phyloP scores from a whole-genome alignment of 1,140 invertebrate genomes.

The Bombyx mandarina region DNA sequence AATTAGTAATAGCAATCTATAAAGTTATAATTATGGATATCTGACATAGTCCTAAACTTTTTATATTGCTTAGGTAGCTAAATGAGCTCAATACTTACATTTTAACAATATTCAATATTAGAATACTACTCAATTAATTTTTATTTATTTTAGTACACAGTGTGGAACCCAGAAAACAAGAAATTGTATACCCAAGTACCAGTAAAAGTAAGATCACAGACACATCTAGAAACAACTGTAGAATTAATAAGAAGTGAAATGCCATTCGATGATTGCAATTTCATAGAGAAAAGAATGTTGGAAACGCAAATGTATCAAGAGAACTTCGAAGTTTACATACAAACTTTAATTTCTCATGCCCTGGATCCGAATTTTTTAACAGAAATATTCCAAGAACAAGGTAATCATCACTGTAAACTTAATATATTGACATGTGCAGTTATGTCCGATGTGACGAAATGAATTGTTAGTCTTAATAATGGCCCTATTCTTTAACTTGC shows the following conservation, averaged over 20 bases:
- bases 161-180: conserved; percentile 85
- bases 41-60: too few relatives aligned
- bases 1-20: too few relatives aligned
- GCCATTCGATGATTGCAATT: conserved; percentile 79
- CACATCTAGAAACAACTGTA: conserved; percentile 83
- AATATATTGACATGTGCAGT: too few relatives aligned
- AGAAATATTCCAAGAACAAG: conserved; percentile 91
- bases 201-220: conserved; percentile 80
- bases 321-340: conserved; percentile 91
- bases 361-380: conserved; percentile 90
- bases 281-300: conserved; percentile 81
- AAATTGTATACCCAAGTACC: conserved; percentile 83
- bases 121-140: neutral
- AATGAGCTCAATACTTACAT: too few relatives aligned
- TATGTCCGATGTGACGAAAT: too few relatives aligned
- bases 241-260: conserved; percentile 83
- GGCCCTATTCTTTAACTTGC: too few relatives aligned
- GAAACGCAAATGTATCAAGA: conserved; percentile 84
- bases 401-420: conserved; percentile 58
- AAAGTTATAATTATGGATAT: too few relatives aligned
- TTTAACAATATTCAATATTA: neutral
- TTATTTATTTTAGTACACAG: conserved; percentile 77
- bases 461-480: too few relatives aligned
- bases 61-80: too few relatives aligned
- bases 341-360: conserved; percentile 90